Base-by-base conservation (phyloP, 2,113 vertebrate species). In the Alaudala cheleensis region DNA sequence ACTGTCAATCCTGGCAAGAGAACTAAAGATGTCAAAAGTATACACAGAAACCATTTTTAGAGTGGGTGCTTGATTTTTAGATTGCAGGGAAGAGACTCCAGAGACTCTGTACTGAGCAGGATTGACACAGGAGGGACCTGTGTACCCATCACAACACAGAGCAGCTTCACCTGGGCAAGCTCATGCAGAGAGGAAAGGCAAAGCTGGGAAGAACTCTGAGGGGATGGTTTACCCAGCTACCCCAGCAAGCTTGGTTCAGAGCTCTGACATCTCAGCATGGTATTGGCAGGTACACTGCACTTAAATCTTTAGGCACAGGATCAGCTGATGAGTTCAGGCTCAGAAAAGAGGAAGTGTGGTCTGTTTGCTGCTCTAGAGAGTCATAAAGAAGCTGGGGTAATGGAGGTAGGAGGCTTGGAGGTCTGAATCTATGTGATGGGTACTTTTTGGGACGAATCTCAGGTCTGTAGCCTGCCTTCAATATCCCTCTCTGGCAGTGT, bases 161-260 rank as follows among this genome's bases (percentile, higher is more conserved):
- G 34, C 60, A 45, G 47, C 51, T 81, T 50, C 20, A 53, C 70
- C 70, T 71, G 84, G 19, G 23, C 0, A 0, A 82, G 28, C 31
- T 69, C 6, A 0, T 64, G 62, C 70, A 18, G 24, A 64, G 44
- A 29, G 49, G 24, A 78, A 61, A 69, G 69, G 31, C n/a, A 60
- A 72, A 95, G 92, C 69, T 84, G 39, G 14, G 15, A 57, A 66
- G 39, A 13, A 0, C 64, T 87, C 78, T 22, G 57, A 85, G 61
- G 10, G 61, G 10, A 23, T 81, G 66, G 45, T 76, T 90, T 57
- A 45, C 61, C 29, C 2, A 62, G 37, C 73, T 91, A 9, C 51
- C 53, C 69, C 73, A 76, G 78, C 57, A 91, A 53, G 47, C 72
- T 71, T 71, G 24, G 53, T 91, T 94, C 85, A 90, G 90, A 93